Conservation (phyloP, 2,888 invertebrate genomes). For the Theretra japonica region DNA sequence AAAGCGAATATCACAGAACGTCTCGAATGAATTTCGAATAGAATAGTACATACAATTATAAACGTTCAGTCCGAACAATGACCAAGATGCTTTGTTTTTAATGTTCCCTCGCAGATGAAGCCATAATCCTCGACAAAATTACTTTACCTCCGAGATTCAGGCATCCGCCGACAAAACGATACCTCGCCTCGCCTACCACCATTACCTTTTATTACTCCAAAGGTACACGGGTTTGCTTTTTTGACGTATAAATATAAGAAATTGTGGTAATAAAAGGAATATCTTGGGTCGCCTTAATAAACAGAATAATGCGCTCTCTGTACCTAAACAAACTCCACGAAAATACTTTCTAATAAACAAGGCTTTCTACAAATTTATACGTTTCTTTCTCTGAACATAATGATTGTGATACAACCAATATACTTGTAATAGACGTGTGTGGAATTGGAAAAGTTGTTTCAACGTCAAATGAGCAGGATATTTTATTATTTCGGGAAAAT, state of each 20-base stretch:
- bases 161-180: slow-evolving; percentile 63
- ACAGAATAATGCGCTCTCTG: slow-evolving; percentile 50
- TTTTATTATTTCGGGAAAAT: no score
- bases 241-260: slow-evolving; percentile 69
- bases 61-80: slow-evolving; percentile 47
- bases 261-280: slow-evolving; percentile 64
- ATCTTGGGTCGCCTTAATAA: slow-evolving; percentile 58
- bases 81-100: slow-evolving; percentile 60
- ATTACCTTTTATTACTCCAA: slow-evolving; percentile 74
- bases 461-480: no score
- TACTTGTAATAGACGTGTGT: background rate
- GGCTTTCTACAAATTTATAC: slow-evolving; percentile 48
- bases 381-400: slow-evolving; percentile 30
- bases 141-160: slow-evolving; percentile 65
- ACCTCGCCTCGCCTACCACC: slow-evolving; percentile 59
- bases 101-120: slow-evolving; percentile 60
- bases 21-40: no score
- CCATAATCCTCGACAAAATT: slow-evolving; percentile 65
- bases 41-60: slow-evolving; percentile 14
- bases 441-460: background rate
- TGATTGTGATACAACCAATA: background rate
- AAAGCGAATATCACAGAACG: no score
- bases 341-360: slow-evolving; percentile 52
- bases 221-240: slow-evolving; percentile 76
- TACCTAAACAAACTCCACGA: slow-evolving; percentile 46